Evolutionary conservation across 2,797 vertebrate species (phyloP), one percentile per base, ranked within the genome.

Genomic region (Alcedo atthis): DNA sequence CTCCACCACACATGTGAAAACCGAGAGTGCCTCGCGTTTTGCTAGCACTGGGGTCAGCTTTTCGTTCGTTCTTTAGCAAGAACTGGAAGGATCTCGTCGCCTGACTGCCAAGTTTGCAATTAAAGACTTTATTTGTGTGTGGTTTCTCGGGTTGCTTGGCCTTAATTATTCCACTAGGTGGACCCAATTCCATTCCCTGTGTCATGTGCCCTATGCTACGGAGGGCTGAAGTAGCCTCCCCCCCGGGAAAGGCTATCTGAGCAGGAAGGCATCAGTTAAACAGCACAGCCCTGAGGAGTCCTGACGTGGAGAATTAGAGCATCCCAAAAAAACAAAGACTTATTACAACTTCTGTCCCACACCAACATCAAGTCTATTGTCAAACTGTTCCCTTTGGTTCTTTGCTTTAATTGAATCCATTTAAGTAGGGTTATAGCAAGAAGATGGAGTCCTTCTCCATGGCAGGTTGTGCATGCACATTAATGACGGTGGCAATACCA

Each of bases 1-100:
- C 64, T 70, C 42, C 62, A 6, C 32, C 30, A 40, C 1, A 0
- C 3, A 2, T 0, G 2, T 11, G 49, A 28, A 63, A 80, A 30
- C 43, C 7, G 21, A 51, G 61, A n/a, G 4, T 1, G 22, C 30
- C 26, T 68, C 0, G 0, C 43, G 0, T 53, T 78, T 55, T 3
- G 2, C 59, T 13, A 9, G 24, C 1, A 0, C 53, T 9, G 5
- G 16, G 2, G 28, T 48, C 54, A 3, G 20, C 25, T 64, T 37
- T 32, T 0, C 33, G 18, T 1, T 35, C 2, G 0, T 42, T 22
- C 78, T 53, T 40, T 5, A 30, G 37, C 43, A 51, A 40, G 62
- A 64, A 40, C 0, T 15, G 20, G 48, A 48, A n/a, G 83, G 42
- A 15, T 8, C 58, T 76, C 68, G 1, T 26, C 1, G 0, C 26